These are phyloP conservation scores for Nematolebias whitei DNA, from an alignment of 2,113 vertebrate species.

Conservation along the genomic window DNA sequence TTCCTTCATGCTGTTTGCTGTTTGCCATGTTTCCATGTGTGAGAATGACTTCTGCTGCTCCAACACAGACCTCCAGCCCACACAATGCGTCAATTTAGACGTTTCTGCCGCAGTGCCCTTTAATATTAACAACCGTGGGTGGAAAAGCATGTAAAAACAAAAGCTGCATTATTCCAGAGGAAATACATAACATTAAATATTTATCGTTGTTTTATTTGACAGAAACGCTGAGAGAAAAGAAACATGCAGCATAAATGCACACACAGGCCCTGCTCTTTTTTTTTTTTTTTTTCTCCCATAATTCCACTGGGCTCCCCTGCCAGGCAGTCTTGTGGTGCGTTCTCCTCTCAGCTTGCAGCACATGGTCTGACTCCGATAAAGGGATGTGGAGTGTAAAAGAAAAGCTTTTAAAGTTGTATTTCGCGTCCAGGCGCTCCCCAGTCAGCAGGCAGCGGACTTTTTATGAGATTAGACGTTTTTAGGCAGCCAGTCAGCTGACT, in stretches of 20 bases:
- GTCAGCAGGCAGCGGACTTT: conserved; percentile 65
- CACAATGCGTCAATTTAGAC: conserved; percentile 44
- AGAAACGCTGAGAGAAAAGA: conserved; percentile 56
- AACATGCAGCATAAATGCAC: conserved; percentile 50
- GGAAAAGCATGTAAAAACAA: conserved; percentile 58
- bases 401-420: conserved; percentile 76
- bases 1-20: not conserved
- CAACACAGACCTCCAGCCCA: conserved; percentile 19
- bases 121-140: conserved; percentile 66
- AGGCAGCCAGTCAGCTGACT: conserved; percentile 59
- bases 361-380: conserved; percentile 69
- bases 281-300: conserved; percentile 40
- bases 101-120: conserved; percentile 29
- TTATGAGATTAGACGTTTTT: conserved; percentile 75
- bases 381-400: conserved; percentile 60
- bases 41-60: not conserved
- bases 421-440: conserved; percentile 56
- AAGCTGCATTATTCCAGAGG: conserved; percentile 66
- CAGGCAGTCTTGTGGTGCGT: conserved; percentile 34
- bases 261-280: conserved; percentile 14
- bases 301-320: conserved; percentile 60
- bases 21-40: conserved; percentile 8
- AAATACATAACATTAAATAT: conserved; percentile 73
- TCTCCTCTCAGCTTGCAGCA: conserved; percentile 57
- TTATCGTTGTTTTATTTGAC: conserved; percentile 72